Percentiles rank a stretch among this genome's conserved stretches.
Conservation (phyloP, 2,797 vertebrate species). For the Acropternis orthonyx region DNA sequence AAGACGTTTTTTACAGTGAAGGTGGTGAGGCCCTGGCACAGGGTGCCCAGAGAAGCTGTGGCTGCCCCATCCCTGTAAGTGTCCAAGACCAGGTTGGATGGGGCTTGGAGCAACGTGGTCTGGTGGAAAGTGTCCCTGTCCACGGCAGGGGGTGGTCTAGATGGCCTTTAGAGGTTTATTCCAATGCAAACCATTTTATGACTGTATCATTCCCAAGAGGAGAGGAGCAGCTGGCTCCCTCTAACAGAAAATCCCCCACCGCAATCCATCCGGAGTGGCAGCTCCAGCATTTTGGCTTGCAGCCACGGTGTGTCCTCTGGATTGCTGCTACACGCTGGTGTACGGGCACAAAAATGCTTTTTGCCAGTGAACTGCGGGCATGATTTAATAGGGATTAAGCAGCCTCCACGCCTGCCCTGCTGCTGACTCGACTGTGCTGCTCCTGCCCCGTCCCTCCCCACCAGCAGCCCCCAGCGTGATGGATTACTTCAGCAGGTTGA, state of each 20-base stretch:
- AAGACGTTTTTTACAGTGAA: neutral
- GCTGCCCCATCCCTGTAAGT: neutral
- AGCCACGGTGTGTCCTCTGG: neutral
- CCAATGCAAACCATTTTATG: neutral
- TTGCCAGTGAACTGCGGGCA: neutral
- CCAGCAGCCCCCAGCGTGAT: fast-evolving
- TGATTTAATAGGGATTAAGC: slow-evolving; percentile 2
- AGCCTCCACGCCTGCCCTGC: neutral
- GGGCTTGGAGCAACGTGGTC: fast-evolving
- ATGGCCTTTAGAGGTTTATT: neutral
- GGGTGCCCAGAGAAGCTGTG: neutral
- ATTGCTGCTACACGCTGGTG: neutral
- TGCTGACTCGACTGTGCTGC: neutral
- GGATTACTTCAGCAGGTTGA: neutral
- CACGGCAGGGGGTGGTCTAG: fast-evolving
- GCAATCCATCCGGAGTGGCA: neutral
- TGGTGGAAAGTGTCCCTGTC: neutral
- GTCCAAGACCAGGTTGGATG: fast-evolving
- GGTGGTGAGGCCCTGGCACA: neutral
- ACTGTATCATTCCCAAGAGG: neutral
- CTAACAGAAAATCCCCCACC: neutral
- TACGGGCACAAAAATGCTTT: neutral
- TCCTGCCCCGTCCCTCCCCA: fast-evolving
- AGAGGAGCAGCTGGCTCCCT: neutral
- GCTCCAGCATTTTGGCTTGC: neutral